These are phyloP conservation scores for Tinea pellionella DNA, from an alignment of 2,888 invertebrate species.

Conservation along the genomic window DNA sequence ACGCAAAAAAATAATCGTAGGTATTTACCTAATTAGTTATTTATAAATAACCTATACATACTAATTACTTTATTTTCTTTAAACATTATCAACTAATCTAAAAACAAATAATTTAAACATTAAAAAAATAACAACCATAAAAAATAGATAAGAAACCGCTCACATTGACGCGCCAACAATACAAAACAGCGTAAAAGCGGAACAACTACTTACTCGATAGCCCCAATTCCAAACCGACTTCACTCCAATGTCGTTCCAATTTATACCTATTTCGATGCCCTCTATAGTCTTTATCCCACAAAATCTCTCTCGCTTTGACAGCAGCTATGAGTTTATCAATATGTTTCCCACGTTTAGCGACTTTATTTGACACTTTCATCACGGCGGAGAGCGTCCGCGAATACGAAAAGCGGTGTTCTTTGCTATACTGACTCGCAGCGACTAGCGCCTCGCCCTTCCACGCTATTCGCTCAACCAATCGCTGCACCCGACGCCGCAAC, in stretches of 20 bases:
- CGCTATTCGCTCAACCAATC: constrained; percentile 34
- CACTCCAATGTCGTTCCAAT: constrained; percentile 61
- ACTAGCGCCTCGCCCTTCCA: constrained; percentile 27
- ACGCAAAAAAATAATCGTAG: too few relatives aligned
- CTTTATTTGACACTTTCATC: constrained; percentile 29
- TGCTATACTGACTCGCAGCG: constrained; percentile 31
- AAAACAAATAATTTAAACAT: not conserved
- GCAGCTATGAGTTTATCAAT: constrained; percentile 62
- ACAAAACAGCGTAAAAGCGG: not conserved
- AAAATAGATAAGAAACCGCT: not conserved
- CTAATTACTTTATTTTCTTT: too few relatives aligned
- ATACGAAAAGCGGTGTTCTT: constrained; percentile 34
- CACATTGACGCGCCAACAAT: not conserved
- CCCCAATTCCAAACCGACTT: constrained; percentile 58
- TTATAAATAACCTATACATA: too few relatives aligned
- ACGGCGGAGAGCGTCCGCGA: constrained; percentile 36
- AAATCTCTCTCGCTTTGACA: constrained; percentile 57
- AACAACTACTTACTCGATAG: constrained; percentile 51
- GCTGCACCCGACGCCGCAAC: constrained; percentile 26
- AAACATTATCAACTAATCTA: constrained; percentile 1
- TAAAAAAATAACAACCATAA: not conserved
- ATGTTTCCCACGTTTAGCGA: constrained; percentile 43
- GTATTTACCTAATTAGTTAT: too few relatives aligned
- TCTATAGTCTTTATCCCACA: constrained; percentile 59
- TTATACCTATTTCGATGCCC: constrained; percentile 59